Evolutionary conservation across 2,797 vertebrate species (phyloP).

Genomic region (Karalla daura): DNA sequence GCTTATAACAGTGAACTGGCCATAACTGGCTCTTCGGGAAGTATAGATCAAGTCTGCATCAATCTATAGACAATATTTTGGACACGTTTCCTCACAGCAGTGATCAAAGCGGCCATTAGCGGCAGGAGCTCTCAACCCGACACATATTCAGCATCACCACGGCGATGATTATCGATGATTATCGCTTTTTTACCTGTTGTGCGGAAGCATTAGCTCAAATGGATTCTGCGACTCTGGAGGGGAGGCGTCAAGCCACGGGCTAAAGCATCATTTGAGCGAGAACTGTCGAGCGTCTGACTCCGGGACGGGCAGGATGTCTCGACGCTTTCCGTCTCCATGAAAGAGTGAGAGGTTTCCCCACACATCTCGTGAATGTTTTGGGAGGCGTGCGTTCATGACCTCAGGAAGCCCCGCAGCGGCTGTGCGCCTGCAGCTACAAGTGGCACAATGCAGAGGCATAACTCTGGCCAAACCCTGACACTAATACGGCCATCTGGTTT

Average conservation of each 20-base stretch:
- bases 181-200: background rate
- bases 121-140: too few species aligned
- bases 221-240: background rate
- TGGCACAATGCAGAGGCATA: slow-evolving; percentile 33
- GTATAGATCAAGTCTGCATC: too few species aligned
- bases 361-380: slow-evolving; percentile 39
- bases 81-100: background rate
- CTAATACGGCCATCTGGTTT: slow-evolving; percentile 63
- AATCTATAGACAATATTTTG: too few species aligned
- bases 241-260: background rate
- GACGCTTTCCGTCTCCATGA: slow-evolving; percentile 18
- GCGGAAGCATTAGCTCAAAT: background rate
- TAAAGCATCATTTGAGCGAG: background rate
- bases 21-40: too few species aligned
- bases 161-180: background rate
- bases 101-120: background rate
- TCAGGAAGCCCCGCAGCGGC: slow-evolving; percentile 47
- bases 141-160: background rate
- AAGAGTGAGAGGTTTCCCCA: slow-evolving; percentile 23
- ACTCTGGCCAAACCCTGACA: slow-evolving; percentile 48
- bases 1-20: too few species aligned
- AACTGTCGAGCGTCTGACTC: background rate
- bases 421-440: slow-evolving; percentile 37
- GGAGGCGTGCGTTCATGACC: slow-evolving; percentile 50
- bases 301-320: background rate